Percentiles rank a stretch among this genome's conserved stretches.
phyloP scores from a whole-genome alignment of 1,140 invertebrate genomes.

The Melanaphis sacchari region DNA sequence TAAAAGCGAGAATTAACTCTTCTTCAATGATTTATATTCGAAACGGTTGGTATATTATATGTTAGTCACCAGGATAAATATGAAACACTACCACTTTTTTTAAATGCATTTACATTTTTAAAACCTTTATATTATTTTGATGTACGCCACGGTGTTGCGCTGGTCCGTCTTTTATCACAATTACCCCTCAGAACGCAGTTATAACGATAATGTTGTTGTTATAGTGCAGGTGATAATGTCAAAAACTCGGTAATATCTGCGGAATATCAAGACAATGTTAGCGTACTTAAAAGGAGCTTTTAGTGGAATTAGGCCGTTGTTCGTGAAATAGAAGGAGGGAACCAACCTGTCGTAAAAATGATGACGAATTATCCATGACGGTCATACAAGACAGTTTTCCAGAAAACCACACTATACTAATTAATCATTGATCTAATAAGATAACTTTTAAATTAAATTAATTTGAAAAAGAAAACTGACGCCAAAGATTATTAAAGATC shows the following conservation, averaged over 20 bases:
- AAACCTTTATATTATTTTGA: background rate
- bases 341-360: background rate
- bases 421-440: constrained; percentile 7
- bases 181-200: background rate
- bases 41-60: background rate
- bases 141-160: background rate
- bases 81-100: background rate
- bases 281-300: background rate
- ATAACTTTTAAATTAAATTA: constrained; percentile 26
- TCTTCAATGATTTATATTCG: constrained; percentile 14
- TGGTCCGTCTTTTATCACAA: background rate
- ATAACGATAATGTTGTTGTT: background rate
- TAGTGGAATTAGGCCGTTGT: constrained; percentile 11
- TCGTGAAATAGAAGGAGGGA: background rate
- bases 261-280: background rate
- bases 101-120: background rate
- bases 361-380: constrained; percentile 11
- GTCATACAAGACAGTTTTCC: background rate
- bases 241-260: background rate
- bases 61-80: background rate
- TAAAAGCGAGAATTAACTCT: constrained; percentile 27
- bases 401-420: background rate
- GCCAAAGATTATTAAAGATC: background rate
- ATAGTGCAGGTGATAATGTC: constrained; percentile 22
- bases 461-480: background rate